Evolutionary conservation across 2,888 invertebrate genomes (phyloP).

Genomic region (Drosophila borealis): DNA sequence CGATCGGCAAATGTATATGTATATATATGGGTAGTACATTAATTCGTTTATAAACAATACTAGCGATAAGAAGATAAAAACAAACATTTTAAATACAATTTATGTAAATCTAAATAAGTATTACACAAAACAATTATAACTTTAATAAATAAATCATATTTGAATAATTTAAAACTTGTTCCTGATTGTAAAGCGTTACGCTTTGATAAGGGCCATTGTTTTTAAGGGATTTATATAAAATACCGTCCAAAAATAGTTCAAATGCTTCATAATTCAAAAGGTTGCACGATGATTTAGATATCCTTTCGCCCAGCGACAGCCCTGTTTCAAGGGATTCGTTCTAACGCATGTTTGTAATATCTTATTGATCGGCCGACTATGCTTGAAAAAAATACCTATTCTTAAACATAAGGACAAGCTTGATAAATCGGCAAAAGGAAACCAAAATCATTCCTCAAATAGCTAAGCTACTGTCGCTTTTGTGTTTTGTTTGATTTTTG

Average conservation of each 20-base stretch:
- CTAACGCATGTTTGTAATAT: not conserved
- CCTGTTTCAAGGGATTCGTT: not conserved
- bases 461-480: too few species aligned
- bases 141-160: slow-evolving; percentile 68
- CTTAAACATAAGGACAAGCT: not conserved
- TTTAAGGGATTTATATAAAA: not conserved
- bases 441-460: not conserved
- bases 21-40: slow-evolving; percentile 38
- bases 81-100: slow-evolving; percentile 63
- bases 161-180: slow-evolving; percentile 43
- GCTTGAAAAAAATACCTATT: not conserved
- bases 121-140: slow-evolving; percentile 64
- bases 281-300: not conserved
- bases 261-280: not conserved
- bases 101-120: slow-evolving; percentile 70
- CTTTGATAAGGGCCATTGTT: too few species aligned
- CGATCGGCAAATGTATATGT: slow-evolving; percentile 29
- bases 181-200: not conserved
- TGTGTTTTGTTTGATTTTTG: too few species aligned
- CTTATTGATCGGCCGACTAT: not conserved
- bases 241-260: not conserved
- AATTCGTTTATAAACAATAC: slow-evolving; percentile 56
- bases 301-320: not conserved
- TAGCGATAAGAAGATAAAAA: slow-evolving; percentile 43
- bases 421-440: not conserved